These are phyloP conservation scores for Eubasilissa regina DNA, from an alignment of 1,140 invertebrate genomes.

Conservation along the genomic window DNA sequence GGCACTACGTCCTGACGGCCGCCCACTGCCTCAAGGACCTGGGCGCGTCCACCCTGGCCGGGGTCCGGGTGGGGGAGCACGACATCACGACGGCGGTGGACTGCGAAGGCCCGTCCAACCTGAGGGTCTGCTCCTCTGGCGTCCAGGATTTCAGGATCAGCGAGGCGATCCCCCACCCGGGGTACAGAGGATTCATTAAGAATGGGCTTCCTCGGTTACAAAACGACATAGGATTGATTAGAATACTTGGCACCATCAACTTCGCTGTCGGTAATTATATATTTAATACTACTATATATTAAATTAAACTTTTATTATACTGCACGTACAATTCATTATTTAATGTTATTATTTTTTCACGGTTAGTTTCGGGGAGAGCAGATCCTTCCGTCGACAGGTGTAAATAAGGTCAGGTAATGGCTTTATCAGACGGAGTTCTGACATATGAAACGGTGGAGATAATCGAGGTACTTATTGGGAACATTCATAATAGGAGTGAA, in stretches of 20 bases:
- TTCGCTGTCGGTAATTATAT: neutral
- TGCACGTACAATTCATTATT: no score
- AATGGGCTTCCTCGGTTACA: conserved; percentile 51
- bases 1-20: conserved; percentile 80
- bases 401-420: no score
- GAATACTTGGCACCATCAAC: conserved; percentile 60
- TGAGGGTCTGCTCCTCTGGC: conserved; percentile 71
- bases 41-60: conserved; percentile 60
- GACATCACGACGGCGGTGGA: conserved; percentile 74
- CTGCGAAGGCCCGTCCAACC: conserved; percentile 71
- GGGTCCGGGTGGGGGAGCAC: conserved; percentile 78
- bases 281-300: no score
- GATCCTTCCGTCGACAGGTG: no score
- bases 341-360: no score
- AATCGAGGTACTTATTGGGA: no score
- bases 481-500: no score
- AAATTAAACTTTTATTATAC: no score
- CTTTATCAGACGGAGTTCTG: no score
- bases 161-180: conserved; percentile 71
- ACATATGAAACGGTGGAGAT: no score
- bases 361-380: no score
- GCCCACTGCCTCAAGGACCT: conserved; percentile 75
- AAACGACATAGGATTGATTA: conserved; percentile 76
- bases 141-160: conserved; percentile 76
- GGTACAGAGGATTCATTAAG: conserved; percentile 64